Conservation (phyloP, 2,113 vertebrate genomes). For the Neodon shergylaensis region DNA sequence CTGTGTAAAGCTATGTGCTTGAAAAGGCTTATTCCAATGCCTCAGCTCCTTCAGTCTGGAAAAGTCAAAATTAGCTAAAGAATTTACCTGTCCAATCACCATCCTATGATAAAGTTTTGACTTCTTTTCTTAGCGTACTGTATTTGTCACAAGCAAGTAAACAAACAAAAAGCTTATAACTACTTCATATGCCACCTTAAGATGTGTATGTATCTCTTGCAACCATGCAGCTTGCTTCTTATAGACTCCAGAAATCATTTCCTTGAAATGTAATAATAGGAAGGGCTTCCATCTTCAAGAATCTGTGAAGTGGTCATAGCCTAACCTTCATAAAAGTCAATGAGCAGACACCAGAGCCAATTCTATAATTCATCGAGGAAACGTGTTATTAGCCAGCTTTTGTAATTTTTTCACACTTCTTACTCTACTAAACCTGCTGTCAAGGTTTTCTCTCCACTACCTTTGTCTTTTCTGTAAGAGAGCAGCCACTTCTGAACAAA, state of each 20-base stretch:
- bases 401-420: background rate
- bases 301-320: background rate
- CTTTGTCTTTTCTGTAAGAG: background rate
- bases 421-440: background rate
- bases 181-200: background rate
- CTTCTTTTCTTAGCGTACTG: background rate
- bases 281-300: background rate
- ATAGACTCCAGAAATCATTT: background rate
- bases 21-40: background rate
- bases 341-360: background rate
- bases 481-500: background rate
- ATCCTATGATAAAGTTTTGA: background rate
- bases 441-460: background rate
- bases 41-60: background rate
- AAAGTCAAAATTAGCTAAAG: background rate
- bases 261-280: conserved; percentile 14
- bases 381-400: background rate
- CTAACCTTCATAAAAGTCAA: background rate
- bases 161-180: background rate
- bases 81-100: conserved; percentile 1
- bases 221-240: background rate
- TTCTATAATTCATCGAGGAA: background rate
- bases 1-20: background rate
- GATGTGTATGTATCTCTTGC: background rate
- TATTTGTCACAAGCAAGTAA: background rate